Evolutionary conservation across 1,140 invertebrate genomes (phyloP).

Genomic region (Gerris buenoi): DNA sequence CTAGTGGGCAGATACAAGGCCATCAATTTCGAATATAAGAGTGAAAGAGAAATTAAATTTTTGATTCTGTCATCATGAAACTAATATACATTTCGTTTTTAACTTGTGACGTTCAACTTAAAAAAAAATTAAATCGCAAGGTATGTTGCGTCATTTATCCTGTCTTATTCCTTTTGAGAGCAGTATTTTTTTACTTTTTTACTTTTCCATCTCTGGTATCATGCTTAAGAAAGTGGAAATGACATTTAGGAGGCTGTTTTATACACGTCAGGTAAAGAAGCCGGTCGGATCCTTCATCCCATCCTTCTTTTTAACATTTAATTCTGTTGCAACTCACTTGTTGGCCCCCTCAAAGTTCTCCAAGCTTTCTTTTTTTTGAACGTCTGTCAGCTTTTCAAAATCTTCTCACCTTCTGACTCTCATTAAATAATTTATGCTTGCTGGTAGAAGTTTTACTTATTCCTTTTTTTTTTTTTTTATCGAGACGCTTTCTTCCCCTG

Average conservation of each 20-base stretch:
- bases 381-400: not conserved
- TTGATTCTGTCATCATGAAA: no score
- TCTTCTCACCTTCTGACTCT: not conserved
- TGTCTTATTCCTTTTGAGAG: no score
- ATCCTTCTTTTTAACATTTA: not conserved
- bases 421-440: not conserved
- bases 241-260: not conserved
- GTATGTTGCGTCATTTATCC: no score
- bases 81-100: no score
- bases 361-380: not conserved
- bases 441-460: not conserved
- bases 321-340: not conserved
- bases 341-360: not conserved
- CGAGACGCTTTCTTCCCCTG: no score
- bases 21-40: no score
- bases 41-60: no score
- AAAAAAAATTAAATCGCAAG: no score
- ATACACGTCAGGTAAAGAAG: not conserved
- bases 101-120: no score
- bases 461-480: not conserved
- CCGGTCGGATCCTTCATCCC: not conserved
- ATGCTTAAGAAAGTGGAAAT: not conserved
- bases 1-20: no score
- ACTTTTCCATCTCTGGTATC: no score
- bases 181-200: no score